These are phyloP conservation scores for Danio choprae DNA, from an alignment of 2,797 vertebrate genomes.

Conservation along the genomic window DNA sequence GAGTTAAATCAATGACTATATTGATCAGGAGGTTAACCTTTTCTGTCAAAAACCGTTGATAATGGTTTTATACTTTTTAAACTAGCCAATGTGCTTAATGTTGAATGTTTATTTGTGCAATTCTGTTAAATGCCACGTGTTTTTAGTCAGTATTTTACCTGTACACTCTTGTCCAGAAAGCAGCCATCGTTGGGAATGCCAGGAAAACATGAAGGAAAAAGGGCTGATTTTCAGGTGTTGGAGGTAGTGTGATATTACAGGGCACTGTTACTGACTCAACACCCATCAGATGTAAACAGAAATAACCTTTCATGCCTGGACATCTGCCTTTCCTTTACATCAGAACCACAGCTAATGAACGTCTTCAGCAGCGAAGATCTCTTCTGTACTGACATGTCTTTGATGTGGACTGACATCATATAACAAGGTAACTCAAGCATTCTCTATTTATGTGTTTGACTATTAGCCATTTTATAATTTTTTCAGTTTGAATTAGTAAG, in stretches of 20 bases:
- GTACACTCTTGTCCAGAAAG: not conserved
- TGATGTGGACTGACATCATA: slow-evolving; percentile 11
- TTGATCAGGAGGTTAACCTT: too few species aligned
- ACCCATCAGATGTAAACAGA: slow-evolving; percentile 40
- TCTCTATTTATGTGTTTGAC: not conserved
- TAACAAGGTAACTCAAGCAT: not conserved
- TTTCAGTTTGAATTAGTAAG: not conserved
- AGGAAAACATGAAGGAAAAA: slow-evolving; percentile 2
- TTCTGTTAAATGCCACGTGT: not conserved
- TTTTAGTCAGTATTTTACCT: not conserved
- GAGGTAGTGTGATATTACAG: slow-evolving; percentile 21
- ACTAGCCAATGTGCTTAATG: not conserved
- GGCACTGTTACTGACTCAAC: slow-evolving; percentile 2
- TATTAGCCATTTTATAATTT: not conserved
- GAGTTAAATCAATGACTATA: too few species aligned
- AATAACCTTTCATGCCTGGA: slow-evolving; percentile 40
- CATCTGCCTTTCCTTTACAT: slow-evolving; percentile 20
- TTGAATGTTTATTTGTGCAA: not conserved
- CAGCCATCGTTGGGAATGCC: not conserved
- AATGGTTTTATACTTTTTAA: not conserved
- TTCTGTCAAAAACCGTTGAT: too few species aligned
- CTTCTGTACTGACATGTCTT: slow-evolving; percentile 7
- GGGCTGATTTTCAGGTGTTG: slow-evolving; percentile 1
- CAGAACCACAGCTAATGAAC: slow-evolving; percentile 11
- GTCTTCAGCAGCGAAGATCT: not conserved